Evolutionary conservation across 1,140 invertebrate species (phyloP).

Genomic region (Trichonephila inaurata): DNA sequence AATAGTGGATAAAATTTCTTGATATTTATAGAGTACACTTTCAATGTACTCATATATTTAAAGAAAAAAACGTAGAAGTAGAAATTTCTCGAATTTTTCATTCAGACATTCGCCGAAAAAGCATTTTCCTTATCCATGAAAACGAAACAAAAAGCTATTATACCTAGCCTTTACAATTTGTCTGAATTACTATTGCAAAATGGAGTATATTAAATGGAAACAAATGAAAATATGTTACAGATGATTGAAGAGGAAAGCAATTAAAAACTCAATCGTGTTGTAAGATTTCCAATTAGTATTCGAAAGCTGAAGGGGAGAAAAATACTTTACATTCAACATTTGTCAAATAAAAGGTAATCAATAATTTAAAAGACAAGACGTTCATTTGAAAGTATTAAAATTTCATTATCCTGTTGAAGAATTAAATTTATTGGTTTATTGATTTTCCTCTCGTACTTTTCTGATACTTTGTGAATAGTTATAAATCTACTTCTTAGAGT

Average conservation of each 20-base stretch:
- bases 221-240: neutral
- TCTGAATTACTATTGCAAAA: neutral
- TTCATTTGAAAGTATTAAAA: too few species aligned
- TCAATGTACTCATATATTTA: neutral
- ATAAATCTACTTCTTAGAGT: too few species aligned
- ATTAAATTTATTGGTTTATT: too few species aligned
- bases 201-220: neutral
- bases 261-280: neutral
- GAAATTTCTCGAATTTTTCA: neutral
- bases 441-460: too few species aligned
- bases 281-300: neutral
- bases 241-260: neutral
- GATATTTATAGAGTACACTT: too few species aligned
- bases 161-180: neutral
- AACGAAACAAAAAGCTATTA: neutral
- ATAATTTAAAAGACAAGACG: neutral
- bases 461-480: too few species aligned
- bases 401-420: too few species aligned
- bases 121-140: neutral
- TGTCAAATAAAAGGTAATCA: neutral
- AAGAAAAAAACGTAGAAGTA: neutral
- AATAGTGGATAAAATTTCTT: too few species aligned
- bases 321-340: neutral
- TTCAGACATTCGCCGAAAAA: neutral
- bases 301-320: neutral